Evolutionary conservation across 2,888 invertebrate genomes (phyloP).

Genomic region (Synergus umbraculus): DNA sequence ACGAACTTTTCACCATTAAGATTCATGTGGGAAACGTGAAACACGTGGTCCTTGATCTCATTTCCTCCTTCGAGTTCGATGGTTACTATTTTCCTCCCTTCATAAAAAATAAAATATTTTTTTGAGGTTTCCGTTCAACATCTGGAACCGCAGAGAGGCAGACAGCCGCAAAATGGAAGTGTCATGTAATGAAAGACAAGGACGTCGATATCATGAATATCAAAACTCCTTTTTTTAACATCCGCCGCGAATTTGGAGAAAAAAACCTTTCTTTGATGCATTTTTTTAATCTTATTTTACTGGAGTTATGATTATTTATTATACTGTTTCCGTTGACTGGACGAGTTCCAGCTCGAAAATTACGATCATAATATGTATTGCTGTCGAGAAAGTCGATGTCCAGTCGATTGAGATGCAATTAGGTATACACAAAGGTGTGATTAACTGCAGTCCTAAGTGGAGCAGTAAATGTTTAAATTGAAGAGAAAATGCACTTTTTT

Average conservation of each 20-base stretch:
- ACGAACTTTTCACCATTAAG: neutral
- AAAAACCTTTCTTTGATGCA: neutral
- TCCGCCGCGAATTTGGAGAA: conserved; percentile 1
- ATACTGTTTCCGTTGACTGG: neutral
- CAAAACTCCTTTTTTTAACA: conserved; percentile 5
- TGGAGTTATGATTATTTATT: neutral
- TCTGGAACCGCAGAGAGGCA: conserved; percentile 18
- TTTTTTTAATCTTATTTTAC: neutral
- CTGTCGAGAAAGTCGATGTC: conserved; percentile 13
- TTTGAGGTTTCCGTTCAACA: conserved; percentile 35
- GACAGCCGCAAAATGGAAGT: conserved; percentile 12
- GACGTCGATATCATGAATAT: conserved; percentile 2
- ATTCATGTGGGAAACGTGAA: neutral
- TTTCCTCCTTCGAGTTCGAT: neutral
- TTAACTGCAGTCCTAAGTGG: neutral
- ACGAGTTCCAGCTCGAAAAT: conserved; percentile 1
- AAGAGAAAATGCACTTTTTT: conserved; percentile 5
- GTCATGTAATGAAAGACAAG: conserved; percentile 2
- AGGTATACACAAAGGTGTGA: conserved; percentile 7
- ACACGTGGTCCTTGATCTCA: conserved; percentile 15
- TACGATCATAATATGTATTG: neutral
- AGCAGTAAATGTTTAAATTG: conserved; percentile 15
- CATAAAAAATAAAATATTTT: conserved; percentile 10
- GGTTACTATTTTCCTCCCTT: neutral
- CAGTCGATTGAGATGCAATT: neutral